These are phyloP conservation scores for Lasioglossum albipes DNA, from an alignment of 1,140 invertebrate genomes.

Conservation along the genomic window DNA sequence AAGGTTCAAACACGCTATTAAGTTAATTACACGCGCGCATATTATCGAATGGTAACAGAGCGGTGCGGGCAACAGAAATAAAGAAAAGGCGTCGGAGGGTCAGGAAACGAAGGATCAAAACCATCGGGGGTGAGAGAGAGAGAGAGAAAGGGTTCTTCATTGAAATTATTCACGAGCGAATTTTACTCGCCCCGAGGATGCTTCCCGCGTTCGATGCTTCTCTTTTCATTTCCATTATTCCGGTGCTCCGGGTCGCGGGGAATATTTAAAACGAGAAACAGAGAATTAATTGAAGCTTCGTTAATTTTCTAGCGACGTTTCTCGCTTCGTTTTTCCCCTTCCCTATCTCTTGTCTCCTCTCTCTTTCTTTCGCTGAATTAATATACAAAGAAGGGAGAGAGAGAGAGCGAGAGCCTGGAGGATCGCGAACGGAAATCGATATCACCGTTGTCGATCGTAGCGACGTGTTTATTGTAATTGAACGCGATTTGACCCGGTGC, in stretches of 20 bases:
- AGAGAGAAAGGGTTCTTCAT: neutral
- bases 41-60: constrained; percentile 1
- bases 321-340: too few species aligned
- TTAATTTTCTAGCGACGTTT: too few species aligned
- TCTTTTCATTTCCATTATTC: neutral
- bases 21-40: constrained; percentile 18
- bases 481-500: constrained; percentile 19
- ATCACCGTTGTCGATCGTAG: constrained; percentile 18
- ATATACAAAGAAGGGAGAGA: neutral
- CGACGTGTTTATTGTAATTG: constrained; percentile 33
- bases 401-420: constrained; percentile 1
- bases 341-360: too few species aligned
- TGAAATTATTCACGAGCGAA: constrained; percentile 25
- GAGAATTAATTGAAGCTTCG: constrained; percentile 18
- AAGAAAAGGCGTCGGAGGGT: neutral
- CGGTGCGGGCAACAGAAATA: neutral
- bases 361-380: neutral
- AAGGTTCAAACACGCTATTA: constrained; percentile 28
- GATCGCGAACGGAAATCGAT: constrained; percentile 25
- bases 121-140: neutral
- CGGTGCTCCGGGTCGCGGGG: too few species aligned
- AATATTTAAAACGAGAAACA: neutral
- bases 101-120: neutral
- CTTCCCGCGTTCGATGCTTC: neutral
- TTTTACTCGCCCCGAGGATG: neutral